Base-by-base conservation (phyloP, 2,888 invertebrate species). In the Clitarchus hookeri region DNA sequence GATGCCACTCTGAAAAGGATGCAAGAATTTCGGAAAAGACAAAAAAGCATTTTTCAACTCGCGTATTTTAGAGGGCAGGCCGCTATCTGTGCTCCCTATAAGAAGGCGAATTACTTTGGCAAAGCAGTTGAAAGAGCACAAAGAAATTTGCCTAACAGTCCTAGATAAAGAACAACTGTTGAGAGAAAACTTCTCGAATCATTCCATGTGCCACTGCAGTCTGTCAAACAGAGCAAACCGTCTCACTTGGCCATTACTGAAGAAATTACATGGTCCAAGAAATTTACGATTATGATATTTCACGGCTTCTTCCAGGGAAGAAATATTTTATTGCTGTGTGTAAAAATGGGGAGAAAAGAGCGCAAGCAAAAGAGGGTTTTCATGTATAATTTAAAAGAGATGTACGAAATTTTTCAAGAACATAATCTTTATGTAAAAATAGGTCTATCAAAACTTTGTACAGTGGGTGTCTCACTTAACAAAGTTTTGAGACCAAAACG, bases 91-190 rank as follows among this genome's bases (percentile, higher is more conserved):
- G 36, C 36, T 3, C 36, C 4, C 36, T 36, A 36, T 36, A 36
- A 3, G 36, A 36, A 65, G 23, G 48, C n/a, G n/a, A n/a, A n/a
- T n/a, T n/a, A n/a, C n/a, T n/a, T n/a, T 65, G 65, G 19, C 4
- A 65, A 65, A 65, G 65, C 65, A 65, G 65, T 65, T 16, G 16
- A 65, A 65, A 65, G 65, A 65, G 65, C 65, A 65, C 65, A 65
- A 65, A 65, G 65, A 19, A 16, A 65, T 16, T 65, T 65, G 65
- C 65, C 65, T 65, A 65, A 65, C 65, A 65, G 65, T 23, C 19
- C 65, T 65, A 65, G 11, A 65, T 6, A 65, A 65, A 13, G 65
- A 65, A 65, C 65, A 8, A 16, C 65, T 65, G 65, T 65, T 65
- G 65, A 12, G 65, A 65, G 23, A 65, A 8, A 16, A 65, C 65